A percentile compares a stretch with the other conserved stretches of the same genome.
Conservation (phyloP, 2,888 invertebrate genomes). For the Tipula confusa region DNA sequence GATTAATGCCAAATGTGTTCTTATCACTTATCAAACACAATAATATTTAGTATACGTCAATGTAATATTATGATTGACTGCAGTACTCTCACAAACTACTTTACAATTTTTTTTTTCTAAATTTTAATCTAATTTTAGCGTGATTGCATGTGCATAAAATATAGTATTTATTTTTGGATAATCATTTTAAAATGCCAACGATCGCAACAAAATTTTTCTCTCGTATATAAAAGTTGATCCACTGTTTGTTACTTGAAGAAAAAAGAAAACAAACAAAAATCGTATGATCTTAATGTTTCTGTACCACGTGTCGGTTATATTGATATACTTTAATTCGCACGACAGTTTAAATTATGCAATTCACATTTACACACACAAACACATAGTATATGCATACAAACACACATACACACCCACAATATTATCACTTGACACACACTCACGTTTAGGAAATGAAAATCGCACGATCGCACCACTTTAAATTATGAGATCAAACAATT, state of each 20-base stretch:
- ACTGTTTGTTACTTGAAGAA: neutral
- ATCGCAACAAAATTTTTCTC: neutral
- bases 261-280: neutral
- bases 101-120: neutral
- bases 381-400: too few relatives aligned
- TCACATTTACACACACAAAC: neutral
- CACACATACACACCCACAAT: neutral
- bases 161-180: neutral
- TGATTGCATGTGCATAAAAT: neutral
- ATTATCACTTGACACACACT: neutral
- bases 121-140: neutral
- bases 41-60: neutral
- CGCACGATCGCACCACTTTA: neutral
- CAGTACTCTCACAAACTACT: too few relatives aligned
- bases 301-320: neutral
- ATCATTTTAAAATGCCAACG: neutral
- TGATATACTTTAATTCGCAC: neutral
- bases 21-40: neutral
- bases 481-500: neutral
- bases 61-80: neutral
- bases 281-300: neutral
- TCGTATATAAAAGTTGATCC: too few relatives aligned
- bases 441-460: neutral
- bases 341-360: neutral
- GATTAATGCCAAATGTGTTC: neutral